Conservation (phyloP, 2,797 vertebrate species). For the Paedocypris micromegethes region DNA sequence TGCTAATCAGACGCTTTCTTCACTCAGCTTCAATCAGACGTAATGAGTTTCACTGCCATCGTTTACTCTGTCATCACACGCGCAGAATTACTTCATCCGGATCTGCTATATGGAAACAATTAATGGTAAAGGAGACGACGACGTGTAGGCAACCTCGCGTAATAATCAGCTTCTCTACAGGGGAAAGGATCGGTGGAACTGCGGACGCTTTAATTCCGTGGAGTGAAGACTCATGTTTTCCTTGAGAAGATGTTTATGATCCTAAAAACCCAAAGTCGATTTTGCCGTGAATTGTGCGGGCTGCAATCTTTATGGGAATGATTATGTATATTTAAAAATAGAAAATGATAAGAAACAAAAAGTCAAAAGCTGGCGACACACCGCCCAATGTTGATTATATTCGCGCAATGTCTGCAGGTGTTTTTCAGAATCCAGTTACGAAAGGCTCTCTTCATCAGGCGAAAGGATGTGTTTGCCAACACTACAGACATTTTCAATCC, state of each 20-base stretch:
- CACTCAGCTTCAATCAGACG: conserved; percentile 57
- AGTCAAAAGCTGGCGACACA: too few species aligned
- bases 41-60: conserved; percentile 62
- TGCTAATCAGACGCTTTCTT: conserved; percentile 55
- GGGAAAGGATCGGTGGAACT: conserved; percentile 53
- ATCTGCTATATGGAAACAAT: conserved; percentile 70
- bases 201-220: conserved; percentile 46
- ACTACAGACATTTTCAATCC: too few species aligned
- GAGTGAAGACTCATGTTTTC: conserved; percentile 43
- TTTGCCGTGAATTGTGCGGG: conserved; percentile 27
- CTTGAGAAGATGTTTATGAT: conserved; percentile 52
- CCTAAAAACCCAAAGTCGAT: conserved; percentile 52
- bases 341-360: too few species aligned
- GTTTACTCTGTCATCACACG: conserved; percentile 53
- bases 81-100: conserved; percentile 67
- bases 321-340: too few species aligned
- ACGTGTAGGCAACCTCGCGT: conserved; percentile 56
- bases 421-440: too few species aligned
- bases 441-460: too few species aligned
- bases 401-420: too few species aligned
- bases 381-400: too few species aligned
- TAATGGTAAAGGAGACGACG: conserved; percentile 54
- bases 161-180: conserved; percentile 51
- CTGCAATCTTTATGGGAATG: too few species aligned
- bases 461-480: too few species aligned